Base-by-base conservation (phyloP, 2,113 vertebrate species). In the Lamprologus sp. region DNA sequence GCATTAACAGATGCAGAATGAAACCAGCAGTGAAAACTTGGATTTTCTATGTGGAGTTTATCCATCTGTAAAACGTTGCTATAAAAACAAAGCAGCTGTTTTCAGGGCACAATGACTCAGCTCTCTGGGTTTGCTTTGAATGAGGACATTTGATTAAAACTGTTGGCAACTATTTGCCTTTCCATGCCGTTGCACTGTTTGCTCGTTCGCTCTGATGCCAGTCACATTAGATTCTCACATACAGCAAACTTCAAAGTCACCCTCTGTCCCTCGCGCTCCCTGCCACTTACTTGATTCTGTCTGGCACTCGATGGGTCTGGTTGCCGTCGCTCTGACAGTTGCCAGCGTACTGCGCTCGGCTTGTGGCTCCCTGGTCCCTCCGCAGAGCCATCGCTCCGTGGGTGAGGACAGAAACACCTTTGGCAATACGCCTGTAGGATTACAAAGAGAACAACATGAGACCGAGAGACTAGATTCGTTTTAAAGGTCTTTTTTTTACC, bases 401-500 rank as follows among this genome's bases (percentile, higher is more conserved):
- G 86, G 98, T 97, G 84, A 99, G 97, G 14, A 99, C 97, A 0
- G 97, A 98, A 28, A 99, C 98, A 0, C 98, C 98, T 80, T 97
- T 97, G 23, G 93, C 97, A 9, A 98, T 97, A 1, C 98, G 95
- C 77, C 94, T 96, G 92, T 58, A 51, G 87, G 89, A 88, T 77
- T 49, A 84, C n/a, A 26, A 79, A 53, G 85, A 92, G 56, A 51
- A 87, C 49, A 79, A 35, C 15, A 49, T 88, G 65, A 94, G 83
- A 54, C 26, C 4, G 37, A 84, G 60, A 86, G 28, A 14, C 21
- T 2, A 21, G 70, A 75, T 75, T 28, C 2, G 7, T 85, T 87
- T 73, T 28, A 55, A 82, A 81, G 85, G 45, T 77, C 79, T 84
- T 84, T 65, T 83, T 51, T 45, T 82, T 9, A 89, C 63, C 5